Percentiles rank a stretch among this genome's conserved stretches.
Evolutionary conservation across 2,888 invertebrate genomes (phyloP).

Genomic region (Trachelus tabidus): DNA sequence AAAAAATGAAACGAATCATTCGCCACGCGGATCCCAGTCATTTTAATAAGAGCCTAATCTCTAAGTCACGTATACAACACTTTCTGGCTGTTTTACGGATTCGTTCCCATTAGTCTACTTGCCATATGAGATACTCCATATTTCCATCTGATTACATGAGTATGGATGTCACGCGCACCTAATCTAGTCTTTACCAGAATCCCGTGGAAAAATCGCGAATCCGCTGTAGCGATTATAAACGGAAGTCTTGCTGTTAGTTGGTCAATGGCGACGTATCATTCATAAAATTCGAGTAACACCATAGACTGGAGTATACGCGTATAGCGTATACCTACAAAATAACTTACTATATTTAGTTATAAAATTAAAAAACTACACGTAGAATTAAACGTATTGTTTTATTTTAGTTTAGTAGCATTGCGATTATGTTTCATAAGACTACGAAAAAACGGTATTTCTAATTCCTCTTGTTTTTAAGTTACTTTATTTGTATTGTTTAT

Average conservation of each 20-base stretch:
- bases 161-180: neutral
- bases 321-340: neutral
- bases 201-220: neutral
- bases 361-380: neutral
- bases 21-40: neutral
- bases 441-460: slow-evolving; percentile 1
- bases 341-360: neutral
- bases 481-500: neutral
- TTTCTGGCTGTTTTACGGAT: neutral
- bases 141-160: neutral
- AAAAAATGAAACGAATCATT: neutral
- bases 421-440: slow-evolving; percentile 1
- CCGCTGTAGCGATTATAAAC: neutral
- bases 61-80: neutral
- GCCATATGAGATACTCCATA: neutral
- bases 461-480: slow-evolving; percentile 2
- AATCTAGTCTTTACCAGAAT: neutral
- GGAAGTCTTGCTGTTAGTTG: neutral
- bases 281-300: neutral
- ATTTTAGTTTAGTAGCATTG: neutral
- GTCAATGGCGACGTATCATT: neutral
- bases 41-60: neutral
- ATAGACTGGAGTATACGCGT: neutral
- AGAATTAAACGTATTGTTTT: neutral
- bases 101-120: neutral